Evolutionary conservation across 2,888 invertebrate species (phyloP), one percentile per base, ranked within the genome.

Genomic region (Epirrita christyi): DNA sequence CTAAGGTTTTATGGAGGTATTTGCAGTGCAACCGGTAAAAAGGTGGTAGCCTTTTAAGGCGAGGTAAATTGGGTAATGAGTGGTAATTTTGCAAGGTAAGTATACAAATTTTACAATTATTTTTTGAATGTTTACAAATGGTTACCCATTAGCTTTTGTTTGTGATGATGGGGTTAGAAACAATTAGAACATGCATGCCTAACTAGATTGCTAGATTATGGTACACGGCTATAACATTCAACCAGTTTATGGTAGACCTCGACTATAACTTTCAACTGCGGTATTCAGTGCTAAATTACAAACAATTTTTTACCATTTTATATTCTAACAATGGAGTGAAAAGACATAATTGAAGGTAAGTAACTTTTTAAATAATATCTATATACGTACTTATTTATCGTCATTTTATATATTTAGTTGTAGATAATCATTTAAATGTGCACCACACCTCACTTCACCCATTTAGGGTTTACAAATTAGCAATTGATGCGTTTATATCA

Each of bases 21-120:
- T 88, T 76, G 29, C 89, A 91, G 89, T 88, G 84, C 80, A 73
- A 77, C 83, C 85, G 87, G 88, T 90, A 88, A 85, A 88, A 85
- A 78, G 88, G 90, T 72, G 83, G 83, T 86, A 90, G 89, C 89
- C 91, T 88, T 80, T 67, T 60, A 54, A 83, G 91, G 90, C 76
- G 88, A 89, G 89, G 89, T 89, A 90, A 75, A 44, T 36, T 57
- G 47, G 47, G 43, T 52, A 46, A 28, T 48, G n/a, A 41, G 48
- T 53, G 58, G 48, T 52, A 51, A 38, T 29, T 14, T 8, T 40
- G 5, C 14, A 76, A 78, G 89, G 91, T 91, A 85, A 91, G 91
- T 90, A 79, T 72, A 62, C 55, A 52, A 21, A 55, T 64, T 71
- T 81, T 75, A 14, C 41, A 52, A 51, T 62, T 70, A 66, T 64